Base-by-base conservation (phyloP, 1,140 invertebrate species). In the Bilobella aurantiaca region DNA sequence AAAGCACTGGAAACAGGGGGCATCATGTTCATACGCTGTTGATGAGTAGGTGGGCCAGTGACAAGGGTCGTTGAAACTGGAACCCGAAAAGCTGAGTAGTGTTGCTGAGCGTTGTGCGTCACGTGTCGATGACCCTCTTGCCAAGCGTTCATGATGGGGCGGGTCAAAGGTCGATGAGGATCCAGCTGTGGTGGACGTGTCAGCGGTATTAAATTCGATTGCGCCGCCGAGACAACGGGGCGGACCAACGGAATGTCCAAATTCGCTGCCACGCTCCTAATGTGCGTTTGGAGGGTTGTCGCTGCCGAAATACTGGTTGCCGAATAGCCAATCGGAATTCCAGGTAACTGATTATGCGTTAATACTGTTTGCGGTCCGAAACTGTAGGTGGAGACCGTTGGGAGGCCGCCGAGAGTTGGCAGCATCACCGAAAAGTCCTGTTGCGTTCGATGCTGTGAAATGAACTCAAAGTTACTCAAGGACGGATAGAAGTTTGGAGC, bases 191-290 rank as follows among this genome's bases (percentile, higher is more conserved):
- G 23, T 27, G 68, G 61, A 21, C 60, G 46, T 56, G 59, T 59
- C 1, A 58, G 5, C 23, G 59, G 61, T 8, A 69, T 16, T 30
- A 25, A 60, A n/a, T 67, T 14, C 0, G 60, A 53, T 29, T 49
- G 62, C 1, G 66, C 34, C 18, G 59, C 30, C 3, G 62, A 29
- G 3, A 73, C 28, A 27, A 70, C 61, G 1, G 71, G 71, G 37
- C 71, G 34, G 3, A 73, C 71, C 8, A 73, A 34, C 12, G 68
- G 71, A 67, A 73, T 73, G 34, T 73, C 71, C 27, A 72, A 57
- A 42, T 72, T 72, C 23, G 70, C 70, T 30, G 70, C 70, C 49
- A 72, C 71, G 31, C 58, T 70, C 30, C 71, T 32, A 30, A 73
- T 73, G 30, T 73, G 71, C 14, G 71, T 73, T 65, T 73, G 58